Evolutionary conservation across 2,113 vertebrate genomes (phyloP).

Genomic region (Ammodytes marinus): DNA sequence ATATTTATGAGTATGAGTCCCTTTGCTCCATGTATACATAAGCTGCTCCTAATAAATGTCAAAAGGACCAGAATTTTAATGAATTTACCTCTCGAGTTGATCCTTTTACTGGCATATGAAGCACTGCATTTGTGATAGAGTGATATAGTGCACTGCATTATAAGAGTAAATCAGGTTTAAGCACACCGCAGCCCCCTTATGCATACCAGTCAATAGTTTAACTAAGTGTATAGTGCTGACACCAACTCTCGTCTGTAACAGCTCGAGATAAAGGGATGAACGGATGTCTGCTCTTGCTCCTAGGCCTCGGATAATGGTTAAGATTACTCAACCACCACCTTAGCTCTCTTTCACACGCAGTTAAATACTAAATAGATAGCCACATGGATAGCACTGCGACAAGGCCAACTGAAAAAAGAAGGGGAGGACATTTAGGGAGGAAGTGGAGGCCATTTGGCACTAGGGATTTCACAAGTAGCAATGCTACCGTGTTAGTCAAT

Average conservation of each 20-base stretch:
- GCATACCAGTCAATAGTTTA: conserved; percentile 44
- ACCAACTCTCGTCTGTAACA: conserved; percentile 32
- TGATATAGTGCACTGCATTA: neutral
- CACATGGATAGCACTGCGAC: neutral
- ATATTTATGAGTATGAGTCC: conserved; percentile 3
- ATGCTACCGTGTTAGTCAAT: too few relatives aligned
- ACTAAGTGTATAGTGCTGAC: conserved; percentile 39
- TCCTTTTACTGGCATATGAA: neutral
- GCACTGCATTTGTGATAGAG: neutral
- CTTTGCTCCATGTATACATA: conserved; percentile 3
- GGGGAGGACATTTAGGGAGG: conserved; percentile 24
- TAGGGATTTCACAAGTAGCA: too few relatives aligned
- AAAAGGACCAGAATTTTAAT: neutral
- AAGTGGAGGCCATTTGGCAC: conserved; percentile 36
- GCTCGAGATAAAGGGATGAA: conserved; percentile 52
- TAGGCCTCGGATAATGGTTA: conserved; percentile 23
- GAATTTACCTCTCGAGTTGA: neutral
- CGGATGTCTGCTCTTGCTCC: conserved; percentile 5
- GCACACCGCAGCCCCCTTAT: conserved; percentile 16
- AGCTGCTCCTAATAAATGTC: conserved; percentile 16
- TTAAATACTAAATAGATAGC: conserved; percentile 16
- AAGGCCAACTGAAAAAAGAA: neutral
- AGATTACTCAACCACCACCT: conserved; percentile 30
- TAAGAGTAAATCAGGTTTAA: conserved; percentile 12
- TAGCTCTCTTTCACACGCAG: conserved; percentile 14